Conservation (phyloP, 2,113 vertebrate genomes). For the Danio rerio region GRCz12tu NC_133192.1:37058001-37058500, state of each 20-base stretch:
- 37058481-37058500: no score
- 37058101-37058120: neutral
- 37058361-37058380: no score
- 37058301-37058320: neutral
- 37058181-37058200: neutral
- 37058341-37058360: neutral
- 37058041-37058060: neutral
- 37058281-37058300: neutral
- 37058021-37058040: neutral
- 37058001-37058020: neutral
- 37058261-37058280: neutral
- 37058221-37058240: neutral
- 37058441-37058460: no score
- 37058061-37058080: neutral
- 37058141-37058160: neutral
- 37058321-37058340: neutral
- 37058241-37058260: neutral
- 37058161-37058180: neutral
- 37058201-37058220: neutral
- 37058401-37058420: no score
- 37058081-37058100: neutral
- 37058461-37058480: no score
- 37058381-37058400: no score
- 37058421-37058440: no score
- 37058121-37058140: neutral